Base-by-base conservation (phyloP, 2,888 invertebrate species). In the Leptodirus hochenwartii region DNA sequence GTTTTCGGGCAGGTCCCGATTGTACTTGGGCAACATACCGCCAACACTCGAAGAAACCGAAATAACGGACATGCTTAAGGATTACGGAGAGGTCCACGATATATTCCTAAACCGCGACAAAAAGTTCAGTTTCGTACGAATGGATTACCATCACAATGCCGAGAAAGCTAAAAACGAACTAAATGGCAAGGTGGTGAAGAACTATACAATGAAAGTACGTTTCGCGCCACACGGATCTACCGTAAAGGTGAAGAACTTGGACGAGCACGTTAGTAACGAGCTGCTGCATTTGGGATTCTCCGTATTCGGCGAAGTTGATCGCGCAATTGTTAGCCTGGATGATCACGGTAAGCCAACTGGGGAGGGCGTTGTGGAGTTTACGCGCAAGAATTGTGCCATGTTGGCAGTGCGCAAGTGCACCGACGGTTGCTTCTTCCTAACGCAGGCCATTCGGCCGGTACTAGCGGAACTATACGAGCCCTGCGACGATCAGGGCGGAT, bases 251-350 rank as follows among this genome's bases (percentile, higher is more conserved):
- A 8, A 20, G 8, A 20, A 20, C 20, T 20, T 20, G 20, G n/a
- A n/a, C 20, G n/a, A 20, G 20, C 20, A 20, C 20, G 20, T 20
- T 8, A 20, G 8, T 9, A 20, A 20, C 20, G 20, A 20, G 20
- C 20, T 20, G 8, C n/a, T 20, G 20, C 20, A 20, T 9, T 20
- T 20, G 20, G 20, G 8, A 8, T 20, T 20, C n/a, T 20, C 20
- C 8, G n/a, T 20, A 8, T 20, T 20, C 20, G 20, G 20, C 20
- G n/a, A 20, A n/a, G n/a, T 20, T 9, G 20, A 20, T 8, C 20
- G n/a, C 8, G 8, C 8, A 8, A 8, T 8, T 9, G 20, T 20
- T 8, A 20, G 8, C 8, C 8, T 20, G 8, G 20, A 20, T 20
- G 8, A 20, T 8, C 20, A 20, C n/a, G 20, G 20, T 9, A 8